These are phyloP conservation scores for Phylloscopus trochiloides DNA, from an alignment of 2,113 vertebrate species.

Conservation along the genomic window DNA sequence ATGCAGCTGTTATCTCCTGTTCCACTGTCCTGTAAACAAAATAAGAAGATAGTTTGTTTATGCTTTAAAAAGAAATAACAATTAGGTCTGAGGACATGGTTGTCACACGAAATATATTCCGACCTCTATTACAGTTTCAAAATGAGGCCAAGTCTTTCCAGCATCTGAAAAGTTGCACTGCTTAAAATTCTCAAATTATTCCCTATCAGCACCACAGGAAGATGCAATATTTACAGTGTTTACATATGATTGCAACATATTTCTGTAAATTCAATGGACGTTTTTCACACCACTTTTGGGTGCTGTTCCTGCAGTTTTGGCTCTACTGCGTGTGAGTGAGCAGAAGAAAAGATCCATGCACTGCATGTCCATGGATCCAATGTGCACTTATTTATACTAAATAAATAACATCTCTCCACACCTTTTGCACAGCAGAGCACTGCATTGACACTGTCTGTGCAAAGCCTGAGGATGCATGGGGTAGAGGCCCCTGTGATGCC, in stretches of 20 bases:
- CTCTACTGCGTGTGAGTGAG: background rate
- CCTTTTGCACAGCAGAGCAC: background rate
- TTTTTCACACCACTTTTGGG: background rate
- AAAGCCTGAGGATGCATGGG: rapidly evolving
- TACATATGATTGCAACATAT: background rate
- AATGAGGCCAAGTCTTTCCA: slow-evolving; percentile 23
- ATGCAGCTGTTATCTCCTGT: slow-evolving; percentile 80
- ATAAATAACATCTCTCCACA: background rate
- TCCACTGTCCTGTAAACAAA: slow-evolving; percentile 81
- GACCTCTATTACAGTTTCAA: background rate
- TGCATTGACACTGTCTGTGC: background rate
- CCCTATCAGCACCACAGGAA: background rate
- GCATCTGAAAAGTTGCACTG: background rate
- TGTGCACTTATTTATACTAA: background rate
- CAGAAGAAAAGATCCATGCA: background rate
- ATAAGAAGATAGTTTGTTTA: slow-evolving; percentile 37
- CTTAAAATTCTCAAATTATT: slow-evolving; percentile 17
- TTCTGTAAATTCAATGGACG: background rate
- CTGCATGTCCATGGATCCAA: background rate
- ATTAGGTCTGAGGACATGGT: slow-evolving; percentile 6
- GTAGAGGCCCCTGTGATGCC: background rate
- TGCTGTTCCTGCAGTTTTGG: background rate
- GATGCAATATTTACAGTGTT: background rate
- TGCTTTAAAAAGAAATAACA: slow-evolving; percentile 27
- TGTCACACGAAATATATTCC: slow-evolving; percentile 17